These are phyloP conservation scores for Montipora capitata DNA, from an alignment of 92 coral and sea anemone species.

Conservation along the genomic window DNA sequence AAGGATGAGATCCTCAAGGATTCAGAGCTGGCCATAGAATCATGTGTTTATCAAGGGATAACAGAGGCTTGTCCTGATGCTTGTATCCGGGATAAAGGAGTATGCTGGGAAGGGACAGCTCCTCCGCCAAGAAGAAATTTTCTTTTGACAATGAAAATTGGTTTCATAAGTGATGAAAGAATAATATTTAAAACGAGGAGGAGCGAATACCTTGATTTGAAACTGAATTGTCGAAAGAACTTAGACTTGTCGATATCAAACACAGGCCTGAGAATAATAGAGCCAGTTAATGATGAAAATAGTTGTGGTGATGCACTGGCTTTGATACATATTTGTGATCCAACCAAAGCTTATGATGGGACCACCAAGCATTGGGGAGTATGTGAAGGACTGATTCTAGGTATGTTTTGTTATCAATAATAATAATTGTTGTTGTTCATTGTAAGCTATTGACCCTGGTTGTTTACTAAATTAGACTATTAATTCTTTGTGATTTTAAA, in stretches of 20 bases:
- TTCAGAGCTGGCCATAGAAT: too few species aligned
- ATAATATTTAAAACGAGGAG: background rate
- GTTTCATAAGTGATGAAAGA: background rate
- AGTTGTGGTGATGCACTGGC: background rate
- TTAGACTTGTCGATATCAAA: background rate
- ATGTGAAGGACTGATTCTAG: conserved; percentile 11
- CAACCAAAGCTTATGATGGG: background rate
- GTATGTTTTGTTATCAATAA: background rate
- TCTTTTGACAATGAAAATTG: background rate
- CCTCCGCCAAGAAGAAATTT: too few species aligned
- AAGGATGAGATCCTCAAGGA: too few species aligned
- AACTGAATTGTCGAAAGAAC: background rate
- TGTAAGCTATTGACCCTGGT: too few species aligned
- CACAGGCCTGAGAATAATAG: background rate
- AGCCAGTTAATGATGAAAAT: background rate
- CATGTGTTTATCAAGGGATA: too few species aligned
- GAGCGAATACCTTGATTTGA: background rate
- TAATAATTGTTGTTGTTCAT: too few species aligned
- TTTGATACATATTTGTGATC: background rate
- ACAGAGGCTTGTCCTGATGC: too few species aligned
- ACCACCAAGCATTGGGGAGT: background rate
- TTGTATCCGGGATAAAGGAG: fast-evolving
- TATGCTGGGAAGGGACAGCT: too few species aligned
- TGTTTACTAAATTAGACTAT: too few species aligned
- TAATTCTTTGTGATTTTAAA: too few species aligned